A percentile compares a stretch with the other conserved stretches of the same genome.
phyloP scores from a whole-genome alignment of 2,113 vertebrate genomes.

The Rhinopithecus roxellana region DNA sequence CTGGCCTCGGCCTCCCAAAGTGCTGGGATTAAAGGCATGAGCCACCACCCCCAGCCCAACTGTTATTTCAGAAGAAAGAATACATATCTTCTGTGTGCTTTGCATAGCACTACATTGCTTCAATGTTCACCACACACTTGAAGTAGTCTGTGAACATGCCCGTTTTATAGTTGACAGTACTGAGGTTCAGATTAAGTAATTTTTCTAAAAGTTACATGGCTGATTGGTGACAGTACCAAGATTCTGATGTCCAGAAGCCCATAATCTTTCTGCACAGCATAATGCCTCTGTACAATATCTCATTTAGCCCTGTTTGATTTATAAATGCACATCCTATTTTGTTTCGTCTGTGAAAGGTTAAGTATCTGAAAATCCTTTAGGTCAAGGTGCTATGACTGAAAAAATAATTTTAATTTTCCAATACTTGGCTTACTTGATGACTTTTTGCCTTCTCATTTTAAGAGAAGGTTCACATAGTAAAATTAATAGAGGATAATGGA shows the following conservation, averaged over 20 bases:
- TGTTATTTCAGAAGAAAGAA: too few species aligned
- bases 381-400: not conserved
- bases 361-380: conserved; percentile 11
- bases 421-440: not conserved
- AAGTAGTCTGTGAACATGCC: not conserved
- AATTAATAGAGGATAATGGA: not conserved
- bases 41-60: too few species aligned
- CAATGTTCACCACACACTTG: not conserved
- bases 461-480: conserved; percentile 33
- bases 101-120: not conserved
- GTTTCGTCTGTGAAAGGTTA: not conserved
- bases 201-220: not conserved
- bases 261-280: not conserved
- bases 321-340: not conserved
- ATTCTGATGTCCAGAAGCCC: not conserved
- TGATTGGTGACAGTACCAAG: not conserved
- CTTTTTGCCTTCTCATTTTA: conserved; percentile 2
- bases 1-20: too few species aligned
- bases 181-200: not conserved
- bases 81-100: not conserved
- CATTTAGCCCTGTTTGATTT: not conserved
- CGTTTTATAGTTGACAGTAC: conserved; percentile 3
- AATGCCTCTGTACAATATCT: not conserved
- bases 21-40: too few species aligned
- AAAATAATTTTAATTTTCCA: not conserved